phyloP scores from a whole-genome alignment of 2,888 invertebrate genomes.

The Coenonympha glycerion region DNA sequence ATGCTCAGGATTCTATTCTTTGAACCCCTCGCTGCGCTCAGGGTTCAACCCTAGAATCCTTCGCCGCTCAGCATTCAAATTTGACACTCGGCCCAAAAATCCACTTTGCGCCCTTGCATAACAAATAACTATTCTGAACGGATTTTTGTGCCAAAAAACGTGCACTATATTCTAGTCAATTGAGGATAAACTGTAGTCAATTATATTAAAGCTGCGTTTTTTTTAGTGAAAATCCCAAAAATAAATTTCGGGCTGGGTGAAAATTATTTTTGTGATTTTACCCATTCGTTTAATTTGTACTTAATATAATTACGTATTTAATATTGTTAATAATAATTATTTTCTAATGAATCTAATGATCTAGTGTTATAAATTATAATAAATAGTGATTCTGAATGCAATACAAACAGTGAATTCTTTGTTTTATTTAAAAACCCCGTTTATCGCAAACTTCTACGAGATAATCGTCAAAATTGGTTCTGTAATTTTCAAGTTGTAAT shows the following conservation, averaged over 20 bases:
- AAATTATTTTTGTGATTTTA: constrained; percentile 38
- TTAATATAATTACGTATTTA: constrained; percentile 5
- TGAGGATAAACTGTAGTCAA: constrained; percentile 39
- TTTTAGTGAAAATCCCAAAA: constrained; percentile 35
- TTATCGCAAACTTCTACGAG: neutral
- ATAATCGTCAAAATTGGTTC: too few species aligned
- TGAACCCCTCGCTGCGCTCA: too few species aligned
- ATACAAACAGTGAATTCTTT: constrained; percentile 7
- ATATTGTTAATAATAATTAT: neutral
- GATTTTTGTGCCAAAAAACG: constrained; percentile 1
- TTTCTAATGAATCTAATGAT: neutral
- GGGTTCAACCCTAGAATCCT: too few species aligned
- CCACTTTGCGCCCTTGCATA: too few species aligned
- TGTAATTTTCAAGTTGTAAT: too few species aligned
- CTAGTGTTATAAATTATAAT: constrained; percentile 19
- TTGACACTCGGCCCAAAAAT: too few species aligned
- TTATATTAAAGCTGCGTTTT: constrained; percentile 25
- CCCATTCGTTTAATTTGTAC: constrained; percentile 2
- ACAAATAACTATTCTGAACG: too few species aligned
- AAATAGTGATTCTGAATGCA: constrained; percentile 17
- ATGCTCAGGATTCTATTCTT: too few species aligned
- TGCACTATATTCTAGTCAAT: constrained; percentile 24
- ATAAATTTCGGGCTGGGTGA: constrained; percentile 62
- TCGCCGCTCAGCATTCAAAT: too few species aligned
- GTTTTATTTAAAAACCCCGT: constrained; percentile 14